Base-by-base conservation (phyloP, 2,888 invertebrate species). In the Catocala nupta region DNA sequence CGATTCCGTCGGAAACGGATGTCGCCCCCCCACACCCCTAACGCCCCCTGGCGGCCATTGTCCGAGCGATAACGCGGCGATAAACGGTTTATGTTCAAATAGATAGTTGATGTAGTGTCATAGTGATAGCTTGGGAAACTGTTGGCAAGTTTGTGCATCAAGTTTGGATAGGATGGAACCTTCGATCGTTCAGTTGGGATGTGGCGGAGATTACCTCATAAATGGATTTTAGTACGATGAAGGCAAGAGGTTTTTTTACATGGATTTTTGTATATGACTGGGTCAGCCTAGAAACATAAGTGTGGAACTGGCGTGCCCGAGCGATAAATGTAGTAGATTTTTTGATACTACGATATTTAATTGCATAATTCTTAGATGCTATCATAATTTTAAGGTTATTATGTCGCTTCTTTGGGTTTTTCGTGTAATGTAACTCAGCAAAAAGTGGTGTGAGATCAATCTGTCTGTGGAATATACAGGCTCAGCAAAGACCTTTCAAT, bases 1-100 rank as follows among this genome's bases (percentile, higher is more conserved):
- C 85, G 85, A 76, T 77, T 79, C 82, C 85, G 83, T 62, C 82
- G 82, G 85, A 86, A 81, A 68, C 85, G 88, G 88, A 87, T 69
- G 77, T 77, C 71, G 60, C 68, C 73, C 59, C 68, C 72, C 62
- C 56, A 55, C 53, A 57, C 71, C 63, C 44, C 58, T 52, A 59
- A 36, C 61, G 8, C 44, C 67, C 68, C 57, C 58, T 52, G 36
- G 59, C 59, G 60, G 68, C 77, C 68, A 79, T 81, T 75, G 76
- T 71, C 72, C 71, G 60, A 68, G 69, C 77, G 81, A 80, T 80
- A 71, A 68, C 61, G 65, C 53, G 67, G 68, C 80, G 81, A 80
- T 80, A 81, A 80, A 81, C 72, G 66, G 73, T 78, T 79, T 75
- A 74, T 80, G 76, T 78, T 71, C 71, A 71, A 77, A 77, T 79